phyloP scores from a whole-genome alignment of 2,113 vertebrate species.

The Hippocampus mohnikei region DNA sequence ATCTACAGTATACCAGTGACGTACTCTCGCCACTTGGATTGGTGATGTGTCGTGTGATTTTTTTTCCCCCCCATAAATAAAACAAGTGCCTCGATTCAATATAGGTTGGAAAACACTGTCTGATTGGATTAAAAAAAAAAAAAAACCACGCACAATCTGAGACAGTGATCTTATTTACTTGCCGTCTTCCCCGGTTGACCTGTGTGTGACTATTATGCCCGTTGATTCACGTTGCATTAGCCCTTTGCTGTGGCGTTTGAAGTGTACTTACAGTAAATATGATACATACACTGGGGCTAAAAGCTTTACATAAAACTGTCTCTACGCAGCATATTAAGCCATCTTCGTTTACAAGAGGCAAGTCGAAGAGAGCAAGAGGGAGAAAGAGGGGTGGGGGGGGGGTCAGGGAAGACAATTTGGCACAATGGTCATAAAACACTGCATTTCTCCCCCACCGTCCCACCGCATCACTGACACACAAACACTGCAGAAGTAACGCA shows the following conservation, averaged over 20 bases:
- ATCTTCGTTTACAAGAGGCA: slow-evolving; percentile 81
- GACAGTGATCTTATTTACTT: slow-evolving; percentile 65
- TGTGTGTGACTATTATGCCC: slow-evolving; percentile 55
- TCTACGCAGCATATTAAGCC: slow-evolving; percentile 78
- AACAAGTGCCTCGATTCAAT: background rate
- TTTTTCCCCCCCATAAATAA: background rate
- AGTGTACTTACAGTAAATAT: slow-evolving; percentile 83
- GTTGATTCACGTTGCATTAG: slow-evolving; percentile 63
- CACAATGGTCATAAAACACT: slow-evolving; percentile 73
- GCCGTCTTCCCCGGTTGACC: slow-evolving; percentile 61
- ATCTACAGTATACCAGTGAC: slow-evolving; percentile 20
- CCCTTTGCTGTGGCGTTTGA: slow-evolving; percentile 66
- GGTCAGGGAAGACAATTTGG: slow-evolving; percentile 72
- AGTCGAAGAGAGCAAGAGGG: slow-evolving; percentile 39
- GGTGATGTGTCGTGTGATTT: background rate
- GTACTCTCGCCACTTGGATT: background rate
- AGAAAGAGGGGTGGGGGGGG: slow-evolving; percentile 7
- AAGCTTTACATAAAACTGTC: slow-evolving; percentile 83
- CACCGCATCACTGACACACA: slow-evolving; percentile 29
- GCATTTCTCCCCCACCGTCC: slow-evolving; percentile 42
- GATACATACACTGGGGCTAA: slow-evolving; percentile 80
- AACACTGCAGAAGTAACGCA: slow-evolving; percentile 73
- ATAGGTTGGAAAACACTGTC: background rate
- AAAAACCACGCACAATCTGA: background rate
- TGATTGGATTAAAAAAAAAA: background rate